A percentile compares a stretch with the other conserved stretches of the same genome.
phyloP scores from a whole-genome alignment of 2,113 vertebrate genomes.

The Cricetomys ansorgei region DNA sequence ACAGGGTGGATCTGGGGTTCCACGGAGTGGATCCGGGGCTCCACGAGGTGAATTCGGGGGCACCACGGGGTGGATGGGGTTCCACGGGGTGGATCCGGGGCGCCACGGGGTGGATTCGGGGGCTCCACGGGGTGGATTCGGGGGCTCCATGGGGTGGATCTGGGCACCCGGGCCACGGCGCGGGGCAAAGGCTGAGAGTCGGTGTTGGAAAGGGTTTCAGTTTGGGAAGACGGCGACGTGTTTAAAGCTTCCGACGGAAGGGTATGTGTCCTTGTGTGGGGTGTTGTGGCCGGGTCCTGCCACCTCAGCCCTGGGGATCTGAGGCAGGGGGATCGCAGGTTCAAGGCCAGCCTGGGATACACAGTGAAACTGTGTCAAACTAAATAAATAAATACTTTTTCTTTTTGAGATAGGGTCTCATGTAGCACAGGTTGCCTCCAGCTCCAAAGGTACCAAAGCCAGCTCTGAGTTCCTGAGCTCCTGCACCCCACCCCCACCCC shows the following conservation, averaged over 20 bases:
- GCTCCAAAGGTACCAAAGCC: not conserved
- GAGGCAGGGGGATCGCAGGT: not conserved
- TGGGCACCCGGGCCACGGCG: not conserved
- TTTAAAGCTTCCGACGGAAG: too few species aligned
- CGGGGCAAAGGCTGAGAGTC: not conserved
- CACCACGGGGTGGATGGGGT: not conserved
- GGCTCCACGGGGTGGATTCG: too few species aligned
- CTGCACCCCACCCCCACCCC: not conserved
- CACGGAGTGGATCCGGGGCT: not conserved
- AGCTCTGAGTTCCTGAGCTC: not conserved
- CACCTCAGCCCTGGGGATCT: not conserved
- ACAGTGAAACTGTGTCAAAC: not conserved
- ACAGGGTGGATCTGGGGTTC: fast-evolving
- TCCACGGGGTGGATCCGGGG: not conserved
- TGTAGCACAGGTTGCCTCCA: not conserved
- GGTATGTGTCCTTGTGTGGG: not conserved
- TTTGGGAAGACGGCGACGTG: not conserved
- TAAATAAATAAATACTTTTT: not conserved
- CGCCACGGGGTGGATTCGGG: not conserved
- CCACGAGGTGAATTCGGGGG: fast-evolving
- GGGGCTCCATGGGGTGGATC: fast-evolving
- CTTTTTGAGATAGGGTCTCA: not conserved
- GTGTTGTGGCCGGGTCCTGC: too few species aligned
- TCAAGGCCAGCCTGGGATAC: not conserved
- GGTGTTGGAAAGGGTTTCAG: not conserved